Evolutionary conservation across 2,888 invertebrate genomes (phyloP), one percentile per base, ranked within the genome.

Genomic region (Amiota communis): DNA sequence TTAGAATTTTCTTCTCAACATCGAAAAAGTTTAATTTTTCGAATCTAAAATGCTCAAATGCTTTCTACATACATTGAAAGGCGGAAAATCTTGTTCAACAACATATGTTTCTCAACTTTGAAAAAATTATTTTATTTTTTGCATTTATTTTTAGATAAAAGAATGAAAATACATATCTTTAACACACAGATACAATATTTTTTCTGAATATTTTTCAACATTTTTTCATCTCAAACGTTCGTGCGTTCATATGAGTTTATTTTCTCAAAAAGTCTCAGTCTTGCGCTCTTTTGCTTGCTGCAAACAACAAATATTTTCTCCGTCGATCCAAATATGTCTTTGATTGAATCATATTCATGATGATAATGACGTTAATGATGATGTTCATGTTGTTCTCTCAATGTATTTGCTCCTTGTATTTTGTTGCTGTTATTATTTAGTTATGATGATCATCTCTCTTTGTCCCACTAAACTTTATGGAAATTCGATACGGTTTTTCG

Each of bases 291-390:
- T 36, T 36, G 0, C 36, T 36, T 36, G 36, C n/a, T n/a, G 36
- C 6, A 36, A 4, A 36, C 36, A 36, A 6, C 36, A 36, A n/a
- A 20, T n/a, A 77, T 83, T 82, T 86, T 80, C 86, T 82, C 83
- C 80, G 82, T 81, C 87, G 85, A 87, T 84, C 89, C 89, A 90
- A 90, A 90, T 90, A 89, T 89, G 90, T 89, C 89, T 88, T 86
- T 85, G 85, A 87, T 88, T 85, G 85, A 81, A 84, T 83, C 82
- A 86, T 86, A 80, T 86, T 79, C 76, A 79, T 79, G 78, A 79
- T 53, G 72, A 72, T 70, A 36, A 59, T 57, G 61, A 20, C 78
- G 78, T 78, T 48, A 61, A 68, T 67, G 36, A 65, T 59, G 63
- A 63, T 23, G 64, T 71, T 64, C 63, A 47, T 63, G 49, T 77